A percentile compares a stretch with the other conserved stretches of the same genome.
Evolutionary conservation across 64 coral and sea anemone genomes (phyloP).

Genomic region (Astreopora myriophthalma): DNA sequence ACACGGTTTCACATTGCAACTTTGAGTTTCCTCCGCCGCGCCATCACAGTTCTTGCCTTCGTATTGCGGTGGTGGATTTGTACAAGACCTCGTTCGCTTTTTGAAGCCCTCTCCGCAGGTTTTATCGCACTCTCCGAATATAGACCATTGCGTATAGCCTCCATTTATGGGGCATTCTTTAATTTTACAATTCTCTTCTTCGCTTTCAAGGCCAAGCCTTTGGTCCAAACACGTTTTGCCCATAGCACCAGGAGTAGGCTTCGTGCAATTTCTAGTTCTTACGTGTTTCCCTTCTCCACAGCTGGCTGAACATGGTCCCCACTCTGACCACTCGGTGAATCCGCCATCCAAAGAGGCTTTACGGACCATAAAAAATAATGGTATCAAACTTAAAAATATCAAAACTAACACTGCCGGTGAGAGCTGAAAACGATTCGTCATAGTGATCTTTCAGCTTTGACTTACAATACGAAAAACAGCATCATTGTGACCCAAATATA

Average conservation of each 20-base stretch:
- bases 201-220: conserved; percentile 10
- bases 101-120: conserved; percentile 66
- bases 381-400: background rate
- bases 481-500: too few species aligned
- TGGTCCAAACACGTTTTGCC: conserved; percentile 44
- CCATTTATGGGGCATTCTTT: conserved; percentile 68
- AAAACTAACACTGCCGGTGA: background rate
- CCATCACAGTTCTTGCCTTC: conserved; percentile 64
- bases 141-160: conserved; percentile 56
- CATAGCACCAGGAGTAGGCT: conserved; percentile 16
- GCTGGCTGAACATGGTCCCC: conserved; percentile 29
- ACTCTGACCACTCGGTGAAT: conserved; percentile 33
- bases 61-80: conserved; percentile 67
- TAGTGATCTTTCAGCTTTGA: too few species aligned
- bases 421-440: too few species aligned
- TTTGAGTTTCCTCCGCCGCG: background rate
- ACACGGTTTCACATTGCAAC: conserved; percentile 57
- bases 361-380: background rate
- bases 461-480: too few species aligned
- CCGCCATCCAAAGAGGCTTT: conserved; percentile 17
- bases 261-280: conserved; percentile 43
- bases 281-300: conserved; percentile 40
- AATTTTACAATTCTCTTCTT: conserved; percentile 29
- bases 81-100: conserved; percentile 68
- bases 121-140: conserved; percentile 57